phyloP scores from a whole-genome alignment of 2,113 vertebrate genomes.

The Strix uralensis region DNA sequence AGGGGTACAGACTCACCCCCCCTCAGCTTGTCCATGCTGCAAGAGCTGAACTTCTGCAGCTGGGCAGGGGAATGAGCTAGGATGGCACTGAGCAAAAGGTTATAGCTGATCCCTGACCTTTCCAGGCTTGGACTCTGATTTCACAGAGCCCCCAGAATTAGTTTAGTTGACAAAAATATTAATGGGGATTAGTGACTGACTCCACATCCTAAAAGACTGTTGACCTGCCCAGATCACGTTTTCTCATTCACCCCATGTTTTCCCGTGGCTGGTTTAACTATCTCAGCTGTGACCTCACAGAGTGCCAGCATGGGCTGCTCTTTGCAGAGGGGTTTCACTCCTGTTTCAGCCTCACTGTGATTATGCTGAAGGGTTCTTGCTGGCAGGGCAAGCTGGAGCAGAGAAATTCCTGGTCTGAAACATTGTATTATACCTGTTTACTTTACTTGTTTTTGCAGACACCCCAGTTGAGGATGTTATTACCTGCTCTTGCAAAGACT shows the following conservation, averaged over 20 bases:
- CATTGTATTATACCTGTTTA: background rate
- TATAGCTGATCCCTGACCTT: slow-evolving; percentile 55
- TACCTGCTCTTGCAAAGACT: background rate
- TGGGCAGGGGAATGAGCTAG: background rate
- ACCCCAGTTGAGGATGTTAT: accelerated
- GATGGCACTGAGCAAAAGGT: background rate
- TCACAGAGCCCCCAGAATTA: slow-evolving; percentile 10
- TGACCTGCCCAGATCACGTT: background rate
- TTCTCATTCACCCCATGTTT: background rate
- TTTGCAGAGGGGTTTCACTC: background rate
- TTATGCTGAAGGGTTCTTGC: background rate
- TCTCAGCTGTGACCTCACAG: background rate
- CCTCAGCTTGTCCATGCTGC: background rate
- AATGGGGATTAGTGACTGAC: background rate
- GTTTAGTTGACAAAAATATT: slow-evolving; percentile 9
- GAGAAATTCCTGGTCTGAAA: background rate
- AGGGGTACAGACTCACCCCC: background rate
- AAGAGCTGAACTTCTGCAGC: background rate
- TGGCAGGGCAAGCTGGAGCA: background rate
- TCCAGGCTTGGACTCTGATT: slow-evolving; percentile 11
- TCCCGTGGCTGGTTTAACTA: background rate
- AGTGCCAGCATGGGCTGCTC: background rate
- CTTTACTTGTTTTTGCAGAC: background rate
- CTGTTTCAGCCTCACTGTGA: background rate
- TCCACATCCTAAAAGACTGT: background rate